Conservation (phyloP, 2,113 vertebrate genomes). For the Ceyx melanurus region DNA sequence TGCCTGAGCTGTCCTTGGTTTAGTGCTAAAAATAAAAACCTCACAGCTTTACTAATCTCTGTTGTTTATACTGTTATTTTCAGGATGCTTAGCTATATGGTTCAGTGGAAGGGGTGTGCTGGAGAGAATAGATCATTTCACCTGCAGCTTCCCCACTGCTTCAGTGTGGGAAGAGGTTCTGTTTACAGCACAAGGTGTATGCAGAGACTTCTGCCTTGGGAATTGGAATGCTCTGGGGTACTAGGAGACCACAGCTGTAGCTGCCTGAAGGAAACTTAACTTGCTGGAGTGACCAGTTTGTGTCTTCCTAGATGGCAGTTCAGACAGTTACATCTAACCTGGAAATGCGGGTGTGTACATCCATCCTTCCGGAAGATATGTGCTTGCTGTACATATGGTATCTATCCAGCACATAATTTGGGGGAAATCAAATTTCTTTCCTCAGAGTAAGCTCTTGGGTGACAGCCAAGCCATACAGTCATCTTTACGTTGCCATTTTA, state of each 20-base stretch:
- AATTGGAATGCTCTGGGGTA: not conserved
- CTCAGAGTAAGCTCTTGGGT: slow-evolving; percentile 21
- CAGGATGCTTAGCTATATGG: not conserved
- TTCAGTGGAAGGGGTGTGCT: not conserved
- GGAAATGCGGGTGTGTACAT: not conserved
- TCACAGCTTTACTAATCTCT: not conserved
- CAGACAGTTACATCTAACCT: not conserved
- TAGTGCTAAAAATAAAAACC: not conserved
- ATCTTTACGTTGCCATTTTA: slow-evolving; percentile 16
- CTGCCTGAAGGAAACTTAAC: not conserved
- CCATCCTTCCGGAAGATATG: not conserved
- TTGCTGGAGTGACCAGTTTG: not conserved
- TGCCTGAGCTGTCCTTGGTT: not conserved
- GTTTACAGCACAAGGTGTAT: not conserved
- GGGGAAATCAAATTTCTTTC: slow-evolving; percentile 5
- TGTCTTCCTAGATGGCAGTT: not conserved
- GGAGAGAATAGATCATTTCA: not conserved
- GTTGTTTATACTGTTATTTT: not conserved
- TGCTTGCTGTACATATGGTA: not conserved
- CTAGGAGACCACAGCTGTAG: not conserved
- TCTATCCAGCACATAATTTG: not conserved
- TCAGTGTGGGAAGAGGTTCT: not conserved
- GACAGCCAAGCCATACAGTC: not conserved
- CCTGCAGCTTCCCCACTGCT: not conserved
- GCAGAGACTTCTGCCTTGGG: not conserved